Conservation (phyloP, 1,140 invertebrate genomes). For the Triops longicaudatus region DNA sequence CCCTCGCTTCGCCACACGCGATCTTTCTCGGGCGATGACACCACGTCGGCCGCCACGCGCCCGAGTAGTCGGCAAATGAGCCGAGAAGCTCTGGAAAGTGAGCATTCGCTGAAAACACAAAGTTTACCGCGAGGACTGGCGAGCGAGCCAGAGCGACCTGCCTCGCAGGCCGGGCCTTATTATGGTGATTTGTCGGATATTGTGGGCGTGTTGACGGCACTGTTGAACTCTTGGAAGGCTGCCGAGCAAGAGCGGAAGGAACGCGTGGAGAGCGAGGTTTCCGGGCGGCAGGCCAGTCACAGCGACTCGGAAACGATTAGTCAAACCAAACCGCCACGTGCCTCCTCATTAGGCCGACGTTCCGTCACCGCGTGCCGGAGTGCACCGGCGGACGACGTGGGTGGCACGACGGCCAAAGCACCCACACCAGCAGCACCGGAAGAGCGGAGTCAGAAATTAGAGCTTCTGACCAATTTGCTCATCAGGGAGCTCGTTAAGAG, state of each 20-base stretch:
- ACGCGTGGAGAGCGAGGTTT: not conserved
- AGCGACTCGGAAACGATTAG: slow-evolving; percentile 7
- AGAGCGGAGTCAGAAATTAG: not conserved
- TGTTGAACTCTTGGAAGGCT: not conserved
- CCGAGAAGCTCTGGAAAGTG: not conserved
- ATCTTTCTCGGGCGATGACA: not conserved
- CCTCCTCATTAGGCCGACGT: not conserved
- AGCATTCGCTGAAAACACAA: not conserved
- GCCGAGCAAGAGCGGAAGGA: not conserved
- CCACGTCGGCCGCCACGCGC: not conserved
- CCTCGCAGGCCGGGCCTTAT: not conserved
- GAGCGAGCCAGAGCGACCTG: not conserved
- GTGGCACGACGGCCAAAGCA: not conserved
- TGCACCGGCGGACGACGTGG: not conserved
- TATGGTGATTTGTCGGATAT: not conserved
- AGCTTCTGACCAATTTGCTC: not conserved
- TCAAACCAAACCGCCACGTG: not conserved
- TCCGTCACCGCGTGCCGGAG: not conserved
- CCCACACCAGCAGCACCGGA: not conserved
- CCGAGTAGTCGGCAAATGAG: not conserved
- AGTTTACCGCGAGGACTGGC: not conserved
- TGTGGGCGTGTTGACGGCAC: not conserved
- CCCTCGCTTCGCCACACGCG: not conserved
- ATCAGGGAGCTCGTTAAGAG: not conserved
- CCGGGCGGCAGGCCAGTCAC: not conserved